phyloP scores from a whole-genome alignment of 2,797 vertebrate species.

The Dendrocincla tyrannina region DNA sequence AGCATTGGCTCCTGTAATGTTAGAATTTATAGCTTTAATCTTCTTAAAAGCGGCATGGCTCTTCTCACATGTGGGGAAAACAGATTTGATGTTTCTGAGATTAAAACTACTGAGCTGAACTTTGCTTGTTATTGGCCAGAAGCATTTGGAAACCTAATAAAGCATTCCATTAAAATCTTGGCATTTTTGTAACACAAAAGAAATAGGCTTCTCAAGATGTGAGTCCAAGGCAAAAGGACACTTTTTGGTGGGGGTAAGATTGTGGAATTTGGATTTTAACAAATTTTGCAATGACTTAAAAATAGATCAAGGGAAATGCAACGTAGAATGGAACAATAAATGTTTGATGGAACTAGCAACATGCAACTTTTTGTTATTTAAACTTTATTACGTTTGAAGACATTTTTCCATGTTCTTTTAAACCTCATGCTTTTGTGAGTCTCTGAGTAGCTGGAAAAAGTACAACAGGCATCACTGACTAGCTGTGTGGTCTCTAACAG shows the following conservation, averaged over 20 bases:
- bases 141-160: constrained; percentile 72
- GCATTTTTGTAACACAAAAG: constrained; percentile 74
- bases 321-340: constrained; percentile 1
- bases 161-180: constrained; percentile 73
- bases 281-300: constrained; percentile 29
- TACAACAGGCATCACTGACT: background rate
- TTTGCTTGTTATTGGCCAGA: constrained; percentile 66
- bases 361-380: constrained; percentile 12
- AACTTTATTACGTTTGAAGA: constrained; percentile 10
- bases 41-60: constrained; percentile 58
- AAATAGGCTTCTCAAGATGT: constrained; percentile 67
- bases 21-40: constrained; percentile 62
- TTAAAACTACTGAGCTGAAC: constrained; percentile 65
- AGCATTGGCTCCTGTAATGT: constrained; percentile 16
- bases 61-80: constrained; percentile 57
- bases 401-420: constrained; percentile 2
- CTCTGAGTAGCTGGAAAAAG: background rate
- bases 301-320: background rate
- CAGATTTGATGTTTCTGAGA: constrained; percentile 54
- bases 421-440: background rate
- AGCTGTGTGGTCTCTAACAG: constrained; percentile 3
- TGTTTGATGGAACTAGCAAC: background rate
- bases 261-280: constrained; percentile 27
- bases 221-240: constrained; percentile 49
- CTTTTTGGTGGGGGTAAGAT: background rate